Evolutionary conservation across 2,113 vertebrate genomes (phyloP).

Genomic region (Cynocephalus volans): DNA sequence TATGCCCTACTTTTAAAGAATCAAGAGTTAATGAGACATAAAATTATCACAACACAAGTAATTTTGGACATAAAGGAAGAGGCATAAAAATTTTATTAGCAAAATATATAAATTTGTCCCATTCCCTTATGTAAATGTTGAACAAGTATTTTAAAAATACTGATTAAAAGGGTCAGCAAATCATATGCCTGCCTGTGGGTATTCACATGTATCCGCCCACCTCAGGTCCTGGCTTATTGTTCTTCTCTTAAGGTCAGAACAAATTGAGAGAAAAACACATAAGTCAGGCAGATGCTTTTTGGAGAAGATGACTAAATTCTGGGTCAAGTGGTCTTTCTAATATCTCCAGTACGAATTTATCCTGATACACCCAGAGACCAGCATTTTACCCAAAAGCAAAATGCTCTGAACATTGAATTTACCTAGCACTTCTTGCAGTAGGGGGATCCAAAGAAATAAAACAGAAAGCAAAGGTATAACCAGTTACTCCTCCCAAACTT

Average conservation of each 20-base stretch:
- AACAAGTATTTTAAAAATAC: constrained; percentile 56
- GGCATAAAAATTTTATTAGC: neutral
- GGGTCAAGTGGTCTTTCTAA: neutral
- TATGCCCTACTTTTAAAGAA: neutral
- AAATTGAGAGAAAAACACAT: neutral
- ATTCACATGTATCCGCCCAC: neutral
- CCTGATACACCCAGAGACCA: neutral
- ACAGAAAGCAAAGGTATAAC: neutral
- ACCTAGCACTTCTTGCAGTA: neutral
- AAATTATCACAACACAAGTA: neutral
- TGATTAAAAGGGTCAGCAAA: neutral
- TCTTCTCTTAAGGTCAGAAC: constrained; percentile 6
- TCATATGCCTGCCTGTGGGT: neutral
- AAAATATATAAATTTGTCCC: neutral
- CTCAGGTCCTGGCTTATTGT: no score
- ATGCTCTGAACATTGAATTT: neutral
- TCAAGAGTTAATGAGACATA: neutral
- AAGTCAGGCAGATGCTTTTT: neutral
- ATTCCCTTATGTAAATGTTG: neutral
- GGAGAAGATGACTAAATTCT: constrained; percentile 13
- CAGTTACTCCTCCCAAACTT: neutral
- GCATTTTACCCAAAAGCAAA: neutral
- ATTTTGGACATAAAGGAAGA: constrained; percentile 33
- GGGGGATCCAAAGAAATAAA: neutral
- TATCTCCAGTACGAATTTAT: constrained; percentile 4